phyloP scores from a whole-genome alignment of 1,140 invertebrate genomes.

The Akabosia matsudoensis region DNA sequence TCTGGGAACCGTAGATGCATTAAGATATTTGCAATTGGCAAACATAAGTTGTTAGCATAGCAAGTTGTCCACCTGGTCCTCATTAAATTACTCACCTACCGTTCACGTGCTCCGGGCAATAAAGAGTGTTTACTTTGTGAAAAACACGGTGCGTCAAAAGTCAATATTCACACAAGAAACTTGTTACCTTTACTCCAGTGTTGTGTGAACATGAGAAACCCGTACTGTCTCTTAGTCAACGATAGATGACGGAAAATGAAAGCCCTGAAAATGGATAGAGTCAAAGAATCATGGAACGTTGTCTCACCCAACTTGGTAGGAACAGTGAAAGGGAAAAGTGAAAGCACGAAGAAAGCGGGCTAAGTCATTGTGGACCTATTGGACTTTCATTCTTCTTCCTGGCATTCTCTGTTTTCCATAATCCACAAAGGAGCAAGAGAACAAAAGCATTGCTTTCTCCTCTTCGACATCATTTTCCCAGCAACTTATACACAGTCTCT shows the following conservation, averaged over 20 bases:
- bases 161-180: too few relatives aligned
- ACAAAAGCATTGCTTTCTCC: constrained; percentile 10
- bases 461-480: neutral
- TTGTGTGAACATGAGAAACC: constrained; percentile 13
- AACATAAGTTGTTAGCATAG: too few relatives aligned
- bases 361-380: constrained; percentile 22
- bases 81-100: too few relatives aligned
- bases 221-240: neutral
- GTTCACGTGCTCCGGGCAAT: too few relatives aligned
- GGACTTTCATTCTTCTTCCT: constrained; percentile 11
- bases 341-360: constrained; percentile 11
- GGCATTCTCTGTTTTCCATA: constrained; percentile 9
- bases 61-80: too few relatives aligned
- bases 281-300: constrained; percentile 2
- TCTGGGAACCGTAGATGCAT: too few relatives aligned
- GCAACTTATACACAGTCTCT: neutral
- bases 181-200: too few relatives aligned
- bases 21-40: too few relatives aligned
- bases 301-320: neutral
- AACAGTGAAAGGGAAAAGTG: constrained; percentile 7
- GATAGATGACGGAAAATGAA: constrained; percentile 10
- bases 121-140: too few relatives aligned
- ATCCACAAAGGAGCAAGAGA: constrained; percentile 9
- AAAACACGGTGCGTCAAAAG: too few relatives aligned
- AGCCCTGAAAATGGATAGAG: constrained; percentile 11